These are phyloP conservation scores for Philopotamus ludificatus DNA, from an alignment of 1,140 invertebrate genomes.

Conservation along the genomic window DNA sequence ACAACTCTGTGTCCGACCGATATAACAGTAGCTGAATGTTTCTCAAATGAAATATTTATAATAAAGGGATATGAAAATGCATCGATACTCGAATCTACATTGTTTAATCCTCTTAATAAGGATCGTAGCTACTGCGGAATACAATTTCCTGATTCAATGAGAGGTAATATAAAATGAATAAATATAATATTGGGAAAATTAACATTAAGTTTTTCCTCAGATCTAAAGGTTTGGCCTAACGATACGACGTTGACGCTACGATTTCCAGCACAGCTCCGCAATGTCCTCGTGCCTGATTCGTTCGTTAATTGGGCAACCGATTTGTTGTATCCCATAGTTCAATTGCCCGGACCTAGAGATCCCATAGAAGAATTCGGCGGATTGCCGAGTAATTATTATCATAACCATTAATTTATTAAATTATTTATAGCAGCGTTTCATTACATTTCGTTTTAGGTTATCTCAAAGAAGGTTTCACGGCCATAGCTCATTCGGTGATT, in stretches of 20 bases:
- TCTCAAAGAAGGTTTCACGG: slow-evolving; percentile 67
- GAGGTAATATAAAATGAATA: too few species aligned
- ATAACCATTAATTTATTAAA: slow-evolving; percentile 23
- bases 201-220: slow-evolving; percentile 14
- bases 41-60: background rate
- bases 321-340: slow-evolving; percentile 66
- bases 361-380: slow-evolving; percentile 58
- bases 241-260: slow-evolving; percentile 59
- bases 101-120: slow-evolving; percentile 30
- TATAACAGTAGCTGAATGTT: background rate
- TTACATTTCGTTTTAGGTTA: slow-evolving; percentile 59
- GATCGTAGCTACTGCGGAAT: slow-evolving; percentile 46
- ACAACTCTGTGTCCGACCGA: too few species aligned
- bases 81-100: slow-evolving; percentile 3
- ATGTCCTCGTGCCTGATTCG: slow-evolving; percentile 49
- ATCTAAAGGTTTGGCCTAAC: slow-evolving; percentile 46
- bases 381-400: slow-evolving; percentile 57
- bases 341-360: slow-evolving; percentile 64
- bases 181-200: background rate
- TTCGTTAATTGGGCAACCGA: slow-evolving; percentile 65
- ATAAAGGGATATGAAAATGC: slow-evolving; percentile 28
- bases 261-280: slow-evolving; percentile 63
- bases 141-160: slow-evolving; percentile 55
- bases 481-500: slow-evolving; percentile 65
- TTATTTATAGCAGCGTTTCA: slow-evolving; percentile 30